Evolutionary conservation across 2,797 vertebrate genomes (phyloP).

Genomic region (Malacoctenus gilli): DNA sequence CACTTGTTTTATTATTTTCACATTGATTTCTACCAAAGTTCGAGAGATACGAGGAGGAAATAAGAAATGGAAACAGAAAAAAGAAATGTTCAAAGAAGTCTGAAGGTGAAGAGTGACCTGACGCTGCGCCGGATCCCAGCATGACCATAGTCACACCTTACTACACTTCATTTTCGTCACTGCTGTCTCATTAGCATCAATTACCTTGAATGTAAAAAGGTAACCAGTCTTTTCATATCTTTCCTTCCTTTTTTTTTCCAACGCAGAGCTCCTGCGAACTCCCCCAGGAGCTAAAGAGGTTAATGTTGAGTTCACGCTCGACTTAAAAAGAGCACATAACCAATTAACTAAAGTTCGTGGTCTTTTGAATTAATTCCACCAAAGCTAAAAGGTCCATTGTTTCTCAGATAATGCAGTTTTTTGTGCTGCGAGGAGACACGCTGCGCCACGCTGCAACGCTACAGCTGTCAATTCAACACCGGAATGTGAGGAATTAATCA

Average conservation of each 20-base stretch:
- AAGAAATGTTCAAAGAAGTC: not conserved
- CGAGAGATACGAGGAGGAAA: too few species aligned
- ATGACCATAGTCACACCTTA: not conserved
- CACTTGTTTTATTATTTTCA: too few species aligned
- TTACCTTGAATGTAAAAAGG: not conserved
- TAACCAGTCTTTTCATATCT: not conserved
- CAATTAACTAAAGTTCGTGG: slow-evolving; percentile 48
- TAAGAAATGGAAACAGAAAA: too few species aligned
- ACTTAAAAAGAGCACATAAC: slow-evolving; percentile 38
- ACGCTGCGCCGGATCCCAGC: not conserved
- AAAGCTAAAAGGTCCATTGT: slow-evolving; percentile 41
- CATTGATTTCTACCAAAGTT: too few species aligned
- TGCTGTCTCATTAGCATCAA: not conserved
- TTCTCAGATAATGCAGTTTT: slow-evolving; percentile 32
- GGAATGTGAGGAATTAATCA: slow-evolving; percentile 19
- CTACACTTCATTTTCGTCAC: not conserved
- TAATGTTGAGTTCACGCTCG: slow-evolving; percentile 43
- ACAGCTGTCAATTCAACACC: not conserved
- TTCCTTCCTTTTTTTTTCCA: not conserved
- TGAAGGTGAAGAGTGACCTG: not conserved
- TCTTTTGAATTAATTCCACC: slow-evolving; percentile 49
- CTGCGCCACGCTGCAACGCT: slow-evolving; percentile 7
- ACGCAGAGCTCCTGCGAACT: slow-evolving; percentile 5
- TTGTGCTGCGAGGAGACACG: slow-evolving; percentile 6
- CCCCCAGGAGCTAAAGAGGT: slow-evolving; percentile 28